These are phyloP conservation scores for Lophius americanus DNA, from an alignment of 2,797 vertebrate species.

Conservation along the genomic window DNA sequence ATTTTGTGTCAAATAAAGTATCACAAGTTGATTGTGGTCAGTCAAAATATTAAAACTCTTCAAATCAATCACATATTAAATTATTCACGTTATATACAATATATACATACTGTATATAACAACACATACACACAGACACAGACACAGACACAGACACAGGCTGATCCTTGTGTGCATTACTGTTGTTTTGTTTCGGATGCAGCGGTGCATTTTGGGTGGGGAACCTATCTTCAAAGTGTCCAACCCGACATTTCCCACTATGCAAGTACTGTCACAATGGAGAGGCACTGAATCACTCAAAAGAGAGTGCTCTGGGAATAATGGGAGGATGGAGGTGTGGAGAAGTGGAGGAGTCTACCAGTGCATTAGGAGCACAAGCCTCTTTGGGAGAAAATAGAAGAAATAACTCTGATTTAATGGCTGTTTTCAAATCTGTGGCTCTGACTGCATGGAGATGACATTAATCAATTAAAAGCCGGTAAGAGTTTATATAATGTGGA, in stretches of 20 bases:
- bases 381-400: slow-evolving; percentile 15
- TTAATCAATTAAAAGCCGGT: slow-evolving; percentile 45
- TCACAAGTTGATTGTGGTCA: neutral
- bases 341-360: slow-evolving; percentile 40
- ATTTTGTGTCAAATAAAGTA: slow-evolving; percentile 54
- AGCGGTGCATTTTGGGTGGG: slow-evolving; percentile 10
- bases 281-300: slow-evolving; percentile 52
- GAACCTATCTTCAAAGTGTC: slow-evolving; percentile 13
- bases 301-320: slow-evolving; percentile 41
- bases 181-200: slow-evolving; percentile 8
- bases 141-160: neutral
- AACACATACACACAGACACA: neutral
- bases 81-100: neutral
- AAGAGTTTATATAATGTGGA: slow-evolving; percentile 45
- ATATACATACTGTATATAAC: neutral
- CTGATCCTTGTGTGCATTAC: neutral
- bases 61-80: neutral
- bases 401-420: slow-evolving; percentile 52
- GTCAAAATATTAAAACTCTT: too few relatives aligned
- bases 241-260: slow-evolving; percentile 18
- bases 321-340: slow-evolving; percentile 34
- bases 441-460: slow-evolving; percentile 16
- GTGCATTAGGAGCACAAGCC: slow-evolving; percentile 25
- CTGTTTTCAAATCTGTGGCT: slow-evolving; percentile 41
- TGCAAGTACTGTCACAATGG: slow-evolving; percentile 44